Conservation (phyloP, 2,113 vertebrate species). For the Raja brachyura region DNA sequence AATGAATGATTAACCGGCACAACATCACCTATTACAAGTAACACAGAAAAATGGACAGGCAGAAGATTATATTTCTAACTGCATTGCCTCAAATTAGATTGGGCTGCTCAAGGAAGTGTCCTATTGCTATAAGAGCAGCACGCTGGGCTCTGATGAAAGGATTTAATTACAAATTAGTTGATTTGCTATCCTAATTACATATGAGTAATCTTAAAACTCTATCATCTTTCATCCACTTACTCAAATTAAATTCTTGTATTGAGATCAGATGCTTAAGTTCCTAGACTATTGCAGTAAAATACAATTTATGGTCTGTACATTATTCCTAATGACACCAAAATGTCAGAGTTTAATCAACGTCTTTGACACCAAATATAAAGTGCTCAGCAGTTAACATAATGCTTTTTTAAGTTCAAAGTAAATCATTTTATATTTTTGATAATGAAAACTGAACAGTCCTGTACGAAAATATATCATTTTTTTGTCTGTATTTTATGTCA, state of each 20-base stretch:
- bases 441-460: not conserved
- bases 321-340: not conserved
- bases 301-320: not conserved
- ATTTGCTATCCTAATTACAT: conserved; percentile 72
- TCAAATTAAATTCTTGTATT: conserved; percentile 12
- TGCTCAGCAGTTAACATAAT: not conserved
- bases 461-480: not conserved
- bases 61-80: conserved; percentile 52
- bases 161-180: conserved; percentile 69
- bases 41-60: conserved; percentile 53
- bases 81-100: conserved; percentile 31
- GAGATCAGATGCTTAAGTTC: not conserved
- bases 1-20: conserved; percentile 42
- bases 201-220: conserved; percentile 60
- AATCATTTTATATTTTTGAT: not conserved
- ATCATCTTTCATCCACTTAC: conserved; percentile 51
- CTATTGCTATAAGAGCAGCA: conserved; percentile 44
- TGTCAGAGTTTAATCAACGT: not conserved
- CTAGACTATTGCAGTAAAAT: not conserved
- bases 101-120: not conserved
- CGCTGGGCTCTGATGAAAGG: conserved; percentile 52
- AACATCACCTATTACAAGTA: conserved; percentile 48
- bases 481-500: not conserved
- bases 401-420: not conserved
- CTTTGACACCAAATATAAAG: not conserved